Conservation (phyloP, 2,113 vertebrate species). For the Butastur rufipennis region DNA sequence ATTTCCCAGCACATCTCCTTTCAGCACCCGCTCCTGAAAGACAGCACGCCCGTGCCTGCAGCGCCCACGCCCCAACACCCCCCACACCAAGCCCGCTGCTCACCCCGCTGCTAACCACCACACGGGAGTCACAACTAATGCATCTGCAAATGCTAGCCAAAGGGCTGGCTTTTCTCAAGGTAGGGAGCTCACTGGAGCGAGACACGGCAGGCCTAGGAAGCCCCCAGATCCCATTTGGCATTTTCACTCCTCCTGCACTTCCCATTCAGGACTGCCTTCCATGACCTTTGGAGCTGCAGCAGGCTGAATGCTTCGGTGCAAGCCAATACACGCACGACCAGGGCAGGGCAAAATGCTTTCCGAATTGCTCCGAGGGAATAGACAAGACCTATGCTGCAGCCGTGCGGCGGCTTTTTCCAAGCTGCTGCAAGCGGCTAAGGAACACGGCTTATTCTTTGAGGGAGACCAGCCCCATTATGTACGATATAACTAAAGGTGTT, state of each 20-base stretch:
- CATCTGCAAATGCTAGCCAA: rapidly evolving
- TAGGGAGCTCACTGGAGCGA: rapidly evolving
- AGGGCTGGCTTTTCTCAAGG: background rate
- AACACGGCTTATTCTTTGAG: background rate
- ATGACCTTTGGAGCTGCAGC: background rate
- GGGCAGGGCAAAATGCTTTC: slow-evolving; percentile 33
- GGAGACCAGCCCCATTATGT: background rate
- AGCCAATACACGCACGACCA: slow-evolving; percentile 30
- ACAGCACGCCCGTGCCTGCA: background rate
- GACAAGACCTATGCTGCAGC: background rate
- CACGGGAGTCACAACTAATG: rapidly evolving
- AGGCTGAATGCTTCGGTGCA: background rate
- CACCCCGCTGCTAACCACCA: background rate
- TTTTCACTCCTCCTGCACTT: background rate
- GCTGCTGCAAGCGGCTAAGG: background rate
- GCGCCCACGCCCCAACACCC: rapidly evolving
- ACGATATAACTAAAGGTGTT: background rate
- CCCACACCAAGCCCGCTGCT: background rate
- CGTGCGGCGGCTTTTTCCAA: background rate
- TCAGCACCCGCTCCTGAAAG: background rate
- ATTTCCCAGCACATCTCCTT: background rate
- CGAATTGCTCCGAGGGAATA: background rate
- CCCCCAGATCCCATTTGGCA: rapidly evolving
- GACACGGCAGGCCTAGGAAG: background rate
- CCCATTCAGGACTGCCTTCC: background rate